A percentile compares a stretch with the other conserved stretches of the same genome.
Conservation (phyloP, 1,140 invertebrate species). For the Cardiocondyla obscurior region DNA sequence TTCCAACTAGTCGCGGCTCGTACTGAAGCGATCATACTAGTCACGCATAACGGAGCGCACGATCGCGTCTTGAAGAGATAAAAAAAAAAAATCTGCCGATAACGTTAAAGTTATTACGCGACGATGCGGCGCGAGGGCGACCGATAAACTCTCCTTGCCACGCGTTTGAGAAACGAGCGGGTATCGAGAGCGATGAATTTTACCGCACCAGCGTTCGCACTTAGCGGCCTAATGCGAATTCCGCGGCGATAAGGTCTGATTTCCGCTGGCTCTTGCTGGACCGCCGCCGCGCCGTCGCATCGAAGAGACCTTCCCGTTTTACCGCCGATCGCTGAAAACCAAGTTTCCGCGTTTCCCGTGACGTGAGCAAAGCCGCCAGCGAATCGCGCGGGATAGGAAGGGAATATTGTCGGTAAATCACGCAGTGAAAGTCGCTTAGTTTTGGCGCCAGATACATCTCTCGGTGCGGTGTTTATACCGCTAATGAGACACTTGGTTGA, state of each 20-base stretch:
- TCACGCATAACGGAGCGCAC: slow-evolving; percentile 15
- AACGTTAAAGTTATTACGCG: slow-evolving; percentile 19
- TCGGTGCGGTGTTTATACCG: slow-evolving; percentile 64
- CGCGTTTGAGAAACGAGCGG: slow-evolving; percentile 3
- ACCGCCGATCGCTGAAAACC: slow-evolving; percentile 1
- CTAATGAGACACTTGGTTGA: slow-evolving; percentile 77
- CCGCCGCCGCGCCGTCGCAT: background rate
- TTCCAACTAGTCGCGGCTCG: background rate
- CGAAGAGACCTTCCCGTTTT: slow-evolving; percentile 21
- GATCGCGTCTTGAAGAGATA: slow-evolving; percentile 14
- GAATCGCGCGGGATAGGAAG: slow-evolving; percentile 29
- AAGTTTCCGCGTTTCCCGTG: slow-evolving; percentile 24
- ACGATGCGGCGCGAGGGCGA: background rate
- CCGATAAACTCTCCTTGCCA: slow-evolving; percentile 21
- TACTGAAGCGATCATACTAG: slow-evolving; percentile 14
- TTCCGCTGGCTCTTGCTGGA: slow-evolving; percentile 58
- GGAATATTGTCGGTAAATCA: slow-evolving; percentile 61
- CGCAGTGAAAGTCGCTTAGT: slow-evolving; percentile 66
- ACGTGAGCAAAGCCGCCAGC: background rate
- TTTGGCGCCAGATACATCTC: slow-evolving; percentile 67
- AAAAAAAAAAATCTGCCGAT: slow-evolving; percentile 33
- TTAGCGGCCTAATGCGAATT: slow-evolving; percentile 61
- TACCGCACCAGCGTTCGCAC: slow-evolving; percentile 47
- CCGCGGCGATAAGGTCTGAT: slow-evolving; percentile 63
- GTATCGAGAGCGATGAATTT: slow-evolving; percentile 48